These are phyloP conservation scores for Cataglyphis altisquamis DNA, from an alignment of 2,888 invertebrate species.

Conservation along the genomic window DNA sequence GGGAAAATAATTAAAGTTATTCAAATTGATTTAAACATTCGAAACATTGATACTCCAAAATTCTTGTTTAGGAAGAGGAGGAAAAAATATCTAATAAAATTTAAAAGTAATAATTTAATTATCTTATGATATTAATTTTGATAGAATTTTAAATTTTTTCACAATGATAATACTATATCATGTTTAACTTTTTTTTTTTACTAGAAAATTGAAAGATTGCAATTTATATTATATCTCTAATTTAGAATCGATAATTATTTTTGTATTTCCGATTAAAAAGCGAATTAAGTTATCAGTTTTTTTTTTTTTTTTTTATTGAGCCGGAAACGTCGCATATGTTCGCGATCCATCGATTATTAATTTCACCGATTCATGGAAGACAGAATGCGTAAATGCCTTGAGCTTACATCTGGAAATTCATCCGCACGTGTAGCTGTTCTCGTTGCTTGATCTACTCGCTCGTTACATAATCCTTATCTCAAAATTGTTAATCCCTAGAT, in stretches of 20 bases:
- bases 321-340: neutral
- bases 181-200: neutral
- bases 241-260: neutral
- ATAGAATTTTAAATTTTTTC: neutral
- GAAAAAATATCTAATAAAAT: neutral
- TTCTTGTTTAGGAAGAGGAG: neutral
- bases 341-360: constrained; percentile 15
- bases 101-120: too few species aligned
- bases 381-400: neutral
- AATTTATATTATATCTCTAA: neutral
- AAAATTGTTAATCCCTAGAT: constrained; percentile 36
- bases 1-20: neutral
- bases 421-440: neutral
- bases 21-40: neutral
- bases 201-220: neutral
- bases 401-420: neutral
- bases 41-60: neutral
- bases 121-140: neutral
- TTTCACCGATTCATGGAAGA: neutral
- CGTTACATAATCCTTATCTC: constrained; percentile 42
- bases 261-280: neutral
- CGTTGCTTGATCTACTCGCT: constrained; percentile 4
- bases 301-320: neutral
- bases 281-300: neutral
- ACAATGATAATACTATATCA: too few species aligned